phyloP scores from a whole-genome alignment of 2,113 vertebrate species.

The Megaceryle torquata region DNA sequence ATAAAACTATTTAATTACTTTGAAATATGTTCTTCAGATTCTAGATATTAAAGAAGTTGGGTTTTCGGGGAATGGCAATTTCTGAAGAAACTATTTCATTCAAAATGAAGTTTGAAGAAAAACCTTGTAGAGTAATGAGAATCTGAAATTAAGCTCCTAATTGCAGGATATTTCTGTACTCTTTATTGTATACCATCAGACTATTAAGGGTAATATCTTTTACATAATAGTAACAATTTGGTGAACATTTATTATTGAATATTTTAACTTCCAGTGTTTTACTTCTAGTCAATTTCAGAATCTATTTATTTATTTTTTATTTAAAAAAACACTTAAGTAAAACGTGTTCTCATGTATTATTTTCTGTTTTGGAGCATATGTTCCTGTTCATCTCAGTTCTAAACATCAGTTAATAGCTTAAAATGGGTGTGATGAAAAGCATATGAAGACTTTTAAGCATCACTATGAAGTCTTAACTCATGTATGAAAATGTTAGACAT shows the following conservation, averaged over 20 bases:
- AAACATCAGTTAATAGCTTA: background rate
- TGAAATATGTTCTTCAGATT: background rate
- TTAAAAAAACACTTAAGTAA: background rate
- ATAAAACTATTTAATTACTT: slow-evolving; percentile 17
- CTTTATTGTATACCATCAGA: slow-evolving; percentile 16
- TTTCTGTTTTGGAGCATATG: background rate
- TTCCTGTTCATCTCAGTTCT: background rate
- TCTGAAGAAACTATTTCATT: background rate
- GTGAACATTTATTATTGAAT: slow-evolving; percentile 7
- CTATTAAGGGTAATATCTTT: slow-evolving; percentile 20
- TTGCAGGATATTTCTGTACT: slow-evolving; percentile 27
- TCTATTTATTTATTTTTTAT: background rate
- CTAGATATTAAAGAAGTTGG: background rate
- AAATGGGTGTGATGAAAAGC: background rate
- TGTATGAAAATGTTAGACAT: background rate
- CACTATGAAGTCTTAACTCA: background rate
- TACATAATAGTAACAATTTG: slow-evolving; percentile 46
- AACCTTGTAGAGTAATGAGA: background rate
- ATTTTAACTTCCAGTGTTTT: background rate
- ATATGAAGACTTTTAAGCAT: background rate
- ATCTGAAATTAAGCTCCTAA: slow-evolving; percentile 10
- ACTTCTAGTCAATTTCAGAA: background rate
- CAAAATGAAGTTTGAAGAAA: slow-evolving; percentile 1
- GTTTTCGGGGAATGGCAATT: background rate
- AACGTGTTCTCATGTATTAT: background rate